phyloP scores from a whole-genome alignment of 1,140 invertebrate species.

The Euwallacea fornicatus region DNA sequence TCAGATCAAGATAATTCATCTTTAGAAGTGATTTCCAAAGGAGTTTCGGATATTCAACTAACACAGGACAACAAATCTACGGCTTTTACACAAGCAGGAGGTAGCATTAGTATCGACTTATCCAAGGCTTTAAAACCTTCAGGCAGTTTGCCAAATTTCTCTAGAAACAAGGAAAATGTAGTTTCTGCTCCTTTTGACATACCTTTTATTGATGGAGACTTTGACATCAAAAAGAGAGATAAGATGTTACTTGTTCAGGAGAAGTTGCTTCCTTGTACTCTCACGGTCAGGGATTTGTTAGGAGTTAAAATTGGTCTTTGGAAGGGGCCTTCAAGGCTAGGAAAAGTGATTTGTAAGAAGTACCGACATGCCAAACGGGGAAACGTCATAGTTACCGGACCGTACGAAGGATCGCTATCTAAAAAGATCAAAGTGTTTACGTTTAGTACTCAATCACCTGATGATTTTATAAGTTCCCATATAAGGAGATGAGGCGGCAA shows the following conservation, averaged over 20 bases:
- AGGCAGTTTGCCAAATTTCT: constrained; percentile 35
- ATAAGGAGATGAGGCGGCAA: constrained; percentile 11
- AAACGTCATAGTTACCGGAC: constrained; percentile 50
- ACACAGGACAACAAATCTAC: too few relatives aligned
- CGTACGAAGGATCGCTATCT: not conserved
- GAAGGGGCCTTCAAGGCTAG: constrained; percentile 54
- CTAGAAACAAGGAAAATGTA: constrained; percentile 29
- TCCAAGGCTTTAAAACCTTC: constrained; percentile 43
- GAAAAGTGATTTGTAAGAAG: constrained; percentile 56
- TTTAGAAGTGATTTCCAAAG: too few relatives aligned
- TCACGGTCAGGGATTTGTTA: constrained; percentile 46
- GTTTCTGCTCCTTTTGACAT: constrained; percentile 37
- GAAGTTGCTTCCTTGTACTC: constrained; percentile 41
- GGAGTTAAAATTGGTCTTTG: constrained; percentile 15
- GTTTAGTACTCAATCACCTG: constrained; percentile 65
- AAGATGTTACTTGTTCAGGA: constrained; percentile 15
- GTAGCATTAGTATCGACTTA: constrained; percentile 43
- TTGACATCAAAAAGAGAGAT: not conserved
- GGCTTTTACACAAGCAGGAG: too few relatives aligned
- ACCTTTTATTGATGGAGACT: constrained; percentile 48
- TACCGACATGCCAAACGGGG: constrained; percentile 36
- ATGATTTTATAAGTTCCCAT: constrained; percentile 51
- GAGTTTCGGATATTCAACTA: too few relatives aligned
- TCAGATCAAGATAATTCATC: too few relatives aligned
- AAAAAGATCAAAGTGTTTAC: constrained; percentile 55